Conservation (phyloP, 2,113 vertebrate genomes). For the Cyprinodon tularosa region DNA sequence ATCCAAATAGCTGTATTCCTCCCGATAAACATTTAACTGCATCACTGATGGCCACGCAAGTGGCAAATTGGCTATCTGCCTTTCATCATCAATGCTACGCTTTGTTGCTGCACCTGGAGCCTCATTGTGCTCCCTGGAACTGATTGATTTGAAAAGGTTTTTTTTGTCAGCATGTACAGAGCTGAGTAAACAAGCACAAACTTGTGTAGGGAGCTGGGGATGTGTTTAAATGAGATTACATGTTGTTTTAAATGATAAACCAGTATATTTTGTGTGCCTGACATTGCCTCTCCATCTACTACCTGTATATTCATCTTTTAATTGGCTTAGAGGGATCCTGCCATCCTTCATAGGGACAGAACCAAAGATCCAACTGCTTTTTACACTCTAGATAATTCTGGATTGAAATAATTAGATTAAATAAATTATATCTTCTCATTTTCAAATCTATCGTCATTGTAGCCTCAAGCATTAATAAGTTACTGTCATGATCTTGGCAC, state of each 20-base stretch:
- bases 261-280: constrained; percentile 24
- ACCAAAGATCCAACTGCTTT: not conserved
- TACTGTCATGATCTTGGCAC: not conserved
- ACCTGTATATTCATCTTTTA: constrained; percentile 37
- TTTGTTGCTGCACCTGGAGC: constrained; percentile 28
- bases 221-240: constrained; percentile 34
- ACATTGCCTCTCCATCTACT: constrained; percentile 22
- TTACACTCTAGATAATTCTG: not conserved
- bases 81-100: constrained; percentile 30
- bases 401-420: constrained; percentile 9
- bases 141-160: constrained; percentile 70
- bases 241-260: constrained; percentile 56
- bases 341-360: not conserved
- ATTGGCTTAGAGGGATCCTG: constrained; percentile 28
- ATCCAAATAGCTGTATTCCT: constrained; percentile 20
- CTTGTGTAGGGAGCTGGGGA: constrained; percentile 28
- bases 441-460: constrained; percentile 7
- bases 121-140: constrained; percentile 43
- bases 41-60: constrained; percentile 48
- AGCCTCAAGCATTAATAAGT: constrained; percentile 23
- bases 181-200: constrained; percentile 31
- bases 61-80: constrained; percentile 45
- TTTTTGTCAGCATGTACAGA: constrained; percentile 18
- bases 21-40: constrained; percentile 19
- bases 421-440: constrained; percentile 18